Evolutionary conservation across 2,888 invertebrate species (phyloP), one percentile per base, ranked within the genome.

Genomic region (Scaptomyza polygonia): DNA sequence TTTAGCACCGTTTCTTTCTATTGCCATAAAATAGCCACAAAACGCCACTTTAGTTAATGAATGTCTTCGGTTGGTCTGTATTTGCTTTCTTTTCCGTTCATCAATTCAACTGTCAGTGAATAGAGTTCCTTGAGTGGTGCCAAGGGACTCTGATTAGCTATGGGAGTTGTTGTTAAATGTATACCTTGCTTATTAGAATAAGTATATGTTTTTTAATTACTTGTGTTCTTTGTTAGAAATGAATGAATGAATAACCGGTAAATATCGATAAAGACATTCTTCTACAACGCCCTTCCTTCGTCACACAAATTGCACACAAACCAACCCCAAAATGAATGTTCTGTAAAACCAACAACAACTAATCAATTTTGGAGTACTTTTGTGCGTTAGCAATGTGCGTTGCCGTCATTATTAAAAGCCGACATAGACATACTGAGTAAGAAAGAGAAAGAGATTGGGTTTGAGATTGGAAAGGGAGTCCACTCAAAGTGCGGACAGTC

Each of bases 11-110:
- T 39, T 34, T n/a, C n/a, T n/a, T 27, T 29, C 29, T 30, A 40
- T 25, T 16, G 45, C 82, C 65, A 85, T 87, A 58, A 85, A 88
- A 83, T 82, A 72, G 77, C 86, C 83, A 77, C 80, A 70, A 72
- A 74, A 73, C 74, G 77, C 84, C 91, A 90, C 90, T 90, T 90
- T 89, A 84, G 83, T 63, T 88, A 91, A 91, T 90, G 90, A 90
- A 91, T 84, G 77, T 65, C 80, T 83, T 79, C 18, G 9, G 18
- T 3, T 36, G 3, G 14, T 36, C 36, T 36, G n/a, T 36, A 7
- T 7, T 18, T 18, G 9, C 12, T 18, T 30, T 30, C 11, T n/a
- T n/a, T 56, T 59, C 61, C 53, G 67, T 63, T 67, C 65, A 71
- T 66, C 78, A 76, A 74, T 71, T 69, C 62, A 65, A 54, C 64